Evolutionary conservation across 2,888 invertebrate genomes (phyloP).

Genomic region (Synanthedon formicaeformis): DNA sequence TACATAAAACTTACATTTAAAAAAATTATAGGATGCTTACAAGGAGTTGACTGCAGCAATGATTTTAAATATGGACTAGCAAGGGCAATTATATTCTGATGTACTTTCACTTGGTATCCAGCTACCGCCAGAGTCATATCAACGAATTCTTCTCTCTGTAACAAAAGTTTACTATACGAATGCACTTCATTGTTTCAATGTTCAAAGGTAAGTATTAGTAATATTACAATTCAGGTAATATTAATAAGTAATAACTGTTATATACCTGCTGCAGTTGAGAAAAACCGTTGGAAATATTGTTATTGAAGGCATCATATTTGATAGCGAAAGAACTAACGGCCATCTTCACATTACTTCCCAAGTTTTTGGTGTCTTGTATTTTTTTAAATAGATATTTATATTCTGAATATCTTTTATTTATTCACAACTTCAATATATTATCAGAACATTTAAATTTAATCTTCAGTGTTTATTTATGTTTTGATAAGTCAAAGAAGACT

Average conservation of each 20-base stretch:
- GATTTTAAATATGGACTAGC: slow-evolving; percentile 50
- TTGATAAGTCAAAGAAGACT: too few relatives aligned
- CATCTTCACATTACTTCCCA: too few relatives aligned
- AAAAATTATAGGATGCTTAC: slow-evolving; percentile 44
- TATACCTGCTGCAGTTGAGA: slow-evolving; percentile 32
- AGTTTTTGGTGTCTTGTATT: too few relatives aligned
- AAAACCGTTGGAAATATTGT: slow-evolving; percentile 27
- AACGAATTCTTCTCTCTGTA: slow-evolving; percentile 53
- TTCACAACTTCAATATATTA: too few relatives aligned
- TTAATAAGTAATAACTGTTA: background rate
- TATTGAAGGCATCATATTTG: slow-evolving; percentile 16
- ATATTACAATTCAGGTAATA: background rate
- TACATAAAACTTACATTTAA: slow-evolving; percentile 36
- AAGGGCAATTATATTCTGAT: slow-evolving; percentile 42
- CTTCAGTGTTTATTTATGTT: too few relatives aligned
- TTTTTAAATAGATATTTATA: too few relatives aligned
- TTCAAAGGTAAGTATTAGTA: background rate
- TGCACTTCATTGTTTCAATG: background rate
- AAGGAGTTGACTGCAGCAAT: slow-evolving; percentile 31
- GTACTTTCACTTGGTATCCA: slow-evolving; percentile 48
- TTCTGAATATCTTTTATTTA: too few relatives aligned
- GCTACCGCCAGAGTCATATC: slow-evolving; percentile 57
- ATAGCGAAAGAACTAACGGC: background rate
- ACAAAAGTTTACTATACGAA: slow-evolving; percentile 3
- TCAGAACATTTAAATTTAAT: too few relatives aligned